phyloP scores from a whole-genome alignment of 2,888 invertebrate genomes.

The Teinopalpus imperialis region DNA sequence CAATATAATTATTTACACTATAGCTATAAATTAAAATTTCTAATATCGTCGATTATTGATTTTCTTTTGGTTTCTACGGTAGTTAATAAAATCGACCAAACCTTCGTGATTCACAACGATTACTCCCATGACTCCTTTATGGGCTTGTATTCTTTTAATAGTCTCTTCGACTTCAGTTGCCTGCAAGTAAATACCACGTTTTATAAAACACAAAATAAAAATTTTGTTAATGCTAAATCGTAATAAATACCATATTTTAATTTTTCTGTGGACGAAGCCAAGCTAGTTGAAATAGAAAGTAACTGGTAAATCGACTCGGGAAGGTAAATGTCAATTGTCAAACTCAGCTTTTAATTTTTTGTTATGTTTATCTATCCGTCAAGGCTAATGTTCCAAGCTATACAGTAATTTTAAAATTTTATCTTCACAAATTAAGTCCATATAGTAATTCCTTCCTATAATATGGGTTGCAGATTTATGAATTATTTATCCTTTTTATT shows the following conservation, averaged over 20 bases:
- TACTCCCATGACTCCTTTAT: constrained; percentile 98
- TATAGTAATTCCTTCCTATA: too few species aligned
- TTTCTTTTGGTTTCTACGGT: constrained; percentile 45
- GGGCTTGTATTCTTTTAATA: constrained; percentile 97
- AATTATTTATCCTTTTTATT: too few species aligned
- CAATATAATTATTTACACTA: too few species aligned
- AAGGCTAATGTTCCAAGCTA: too few species aligned
- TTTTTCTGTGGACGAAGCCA: constrained; percentile 6
- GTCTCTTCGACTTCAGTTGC: constrained; percentile 98
- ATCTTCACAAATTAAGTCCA: too few species aligned
- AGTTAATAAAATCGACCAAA: constrained; percentile 74
- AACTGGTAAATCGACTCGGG: too few species aligned
- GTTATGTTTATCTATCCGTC: too few species aligned
- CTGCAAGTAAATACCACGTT: constrained; percentile 54
- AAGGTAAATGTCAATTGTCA: constrained; percentile 12
- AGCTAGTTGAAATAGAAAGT: too few species aligned
- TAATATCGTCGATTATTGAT: too few species aligned
- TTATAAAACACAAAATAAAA: neutral
- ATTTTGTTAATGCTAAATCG: neutral
- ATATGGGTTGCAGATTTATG: too few species aligned
- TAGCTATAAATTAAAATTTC: too few species aligned
- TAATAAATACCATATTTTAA: constrained; percentile 22
- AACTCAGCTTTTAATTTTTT: neutral
- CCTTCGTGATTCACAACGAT: constrained; percentile 99
- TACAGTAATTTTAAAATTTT: too few species aligned